Conservation (phyloP, 2,113 vertebrate species). For the Polypterus senegalus region DNA sequence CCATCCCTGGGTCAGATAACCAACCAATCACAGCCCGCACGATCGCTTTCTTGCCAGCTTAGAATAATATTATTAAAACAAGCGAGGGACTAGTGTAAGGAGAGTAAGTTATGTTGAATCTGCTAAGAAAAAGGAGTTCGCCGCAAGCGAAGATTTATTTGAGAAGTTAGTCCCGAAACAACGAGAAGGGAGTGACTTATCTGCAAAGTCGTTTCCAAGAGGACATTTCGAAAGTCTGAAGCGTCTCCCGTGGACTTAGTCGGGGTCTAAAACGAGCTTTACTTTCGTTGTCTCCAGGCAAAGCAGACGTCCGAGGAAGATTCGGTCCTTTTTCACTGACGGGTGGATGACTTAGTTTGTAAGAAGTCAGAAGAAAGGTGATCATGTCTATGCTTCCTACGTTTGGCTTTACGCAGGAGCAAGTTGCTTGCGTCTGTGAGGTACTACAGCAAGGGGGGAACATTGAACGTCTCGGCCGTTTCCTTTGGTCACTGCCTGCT, state of each 20-base stretch:
- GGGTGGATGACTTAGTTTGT: constrained; percentile 30
- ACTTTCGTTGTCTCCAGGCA: constrained; percentile 23
- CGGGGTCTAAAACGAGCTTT: constrained; percentile 15
- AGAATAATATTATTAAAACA: constrained; percentile 98
- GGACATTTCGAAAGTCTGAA: constrained; percentile 33
- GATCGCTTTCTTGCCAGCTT: constrained; percentile 91
- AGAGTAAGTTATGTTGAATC: constrained; percentile 57
- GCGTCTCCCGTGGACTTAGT: constrained; percentile 25
- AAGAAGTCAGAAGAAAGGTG: constrained; percentile 29
- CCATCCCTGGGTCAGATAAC: constrained; percentile 95
- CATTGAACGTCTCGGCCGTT: constrained; percentile 79
- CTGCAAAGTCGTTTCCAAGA: constrained; percentile 33
- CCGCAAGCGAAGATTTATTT: constrained; percentile 36
- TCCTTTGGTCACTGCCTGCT: constrained; percentile 79
- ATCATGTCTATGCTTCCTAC: constrained; percentile 88
- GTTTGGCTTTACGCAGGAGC: constrained; percentile 85
- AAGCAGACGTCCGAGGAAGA: constrained; percentile 30
- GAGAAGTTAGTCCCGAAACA: constrained; percentile 35
- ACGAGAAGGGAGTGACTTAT: constrained; percentile 38
- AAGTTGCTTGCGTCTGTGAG: constrained; percentile 83
- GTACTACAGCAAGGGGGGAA: constrained; percentile 84
- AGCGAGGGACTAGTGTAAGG: constrained; percentile 49
- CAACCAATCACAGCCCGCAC: constrained; percentile 94
- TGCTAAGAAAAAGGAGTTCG: constrained; percentile 45
- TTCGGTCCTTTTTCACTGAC: constrained; percentile 1